Evolutionary conservation across 2,888 invertebrate genomes (phyloP), one percentile per base, ranked within the genome.

Genomic region (Philereme transversata): DNA sequence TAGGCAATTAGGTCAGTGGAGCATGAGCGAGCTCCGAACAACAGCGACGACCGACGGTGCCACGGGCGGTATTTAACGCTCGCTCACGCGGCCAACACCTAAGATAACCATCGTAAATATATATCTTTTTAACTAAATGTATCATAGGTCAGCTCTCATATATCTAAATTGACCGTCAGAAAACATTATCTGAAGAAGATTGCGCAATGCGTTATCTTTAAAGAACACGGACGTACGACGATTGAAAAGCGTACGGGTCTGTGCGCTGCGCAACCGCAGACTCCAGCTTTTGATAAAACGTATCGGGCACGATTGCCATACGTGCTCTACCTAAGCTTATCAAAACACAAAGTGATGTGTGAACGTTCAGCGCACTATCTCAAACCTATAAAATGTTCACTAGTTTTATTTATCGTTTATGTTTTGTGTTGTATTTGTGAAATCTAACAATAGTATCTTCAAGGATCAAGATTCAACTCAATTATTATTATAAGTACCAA

Each of bases 1-100:
- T 77, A 78, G 82, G 83, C 86, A 92, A 90, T 86, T 86, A 80
- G 92, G 92, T 90, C 79, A 92, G 86, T 90, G 77, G 92, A 86
- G 78, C 90, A 80, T 78, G 79, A 79, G 81, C 77, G 83, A 81
- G 75, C 79, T 76, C 73, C 74, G 82, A 84, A 88, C 88, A 88
- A 86, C 87, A 80, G 77, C 74, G 73, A 67, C 69, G 58, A 80
- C 78, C 74, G 73, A 67, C 69, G 58, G 40, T 59, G 58, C 59
- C 55, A 56, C 63, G 49, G 52, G 52, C 48, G 63, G 56, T 59
- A 59, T 63, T 69, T 70, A 72, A 69, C 69, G 72, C 71, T 49
- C 57, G 67, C 66, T 73, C 74, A 71, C 65, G 70, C 73, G 72
- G 72, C 63, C 70, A 65, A 68, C 64, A 70, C 69, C 65, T 65